Evolutionary conservation across 2,888 invertebrate species (phyloP).

Genomic region (Buathra laborator): DNA sequence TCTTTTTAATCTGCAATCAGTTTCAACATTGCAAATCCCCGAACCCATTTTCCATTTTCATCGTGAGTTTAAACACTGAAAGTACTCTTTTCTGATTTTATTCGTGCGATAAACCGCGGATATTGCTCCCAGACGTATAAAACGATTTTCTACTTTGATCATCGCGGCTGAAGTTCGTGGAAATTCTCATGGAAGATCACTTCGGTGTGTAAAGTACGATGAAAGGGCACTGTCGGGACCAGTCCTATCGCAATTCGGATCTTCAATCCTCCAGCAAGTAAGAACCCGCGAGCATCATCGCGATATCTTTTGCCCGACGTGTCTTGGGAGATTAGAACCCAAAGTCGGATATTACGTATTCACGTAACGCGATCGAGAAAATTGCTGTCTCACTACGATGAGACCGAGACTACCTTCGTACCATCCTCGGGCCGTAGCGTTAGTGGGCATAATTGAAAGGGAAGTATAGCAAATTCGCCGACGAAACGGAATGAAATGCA

Average conservation of each 20-base stretch:
- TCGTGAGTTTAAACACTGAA: background rate
- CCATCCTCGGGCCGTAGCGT: constrained; percentile 51
- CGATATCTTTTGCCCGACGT: constrained; percentile 8
- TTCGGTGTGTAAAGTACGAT: background rate
- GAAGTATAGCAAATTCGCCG: constrained; percentile 66
- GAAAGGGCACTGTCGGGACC: constrained; percentile 11
- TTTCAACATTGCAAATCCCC: background rate
- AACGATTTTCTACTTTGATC: constrained; percentile 29
- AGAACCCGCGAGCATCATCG: background rate
- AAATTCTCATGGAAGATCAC: background rate
- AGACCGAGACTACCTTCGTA: constrained; percentile 42
- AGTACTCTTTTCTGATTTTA: background rate
- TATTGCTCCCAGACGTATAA: constrained; percentile 17
- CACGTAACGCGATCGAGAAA: constrained; percentile 69
- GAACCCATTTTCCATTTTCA: background rate
- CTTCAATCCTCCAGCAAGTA: background rate
- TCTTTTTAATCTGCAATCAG: background rate
- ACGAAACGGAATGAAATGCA: constrained; percentile 9
- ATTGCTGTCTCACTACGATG: constrained; percentile 69
- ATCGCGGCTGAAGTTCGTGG: constrained; percentile 4
- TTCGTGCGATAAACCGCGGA: background rate
- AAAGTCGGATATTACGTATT: constrained; percentile 63
- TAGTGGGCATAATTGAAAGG: constrained; percentile 75
- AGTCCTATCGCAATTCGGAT: background rate
- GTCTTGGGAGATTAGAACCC: constrained; percentile 20